Percentiles rank a stretch among this genome's conserved stretches.
phyloP scores from a whole-genome alignment of 2,797 vertebrate genomes.

The Alosa sapidissima region DNA sequence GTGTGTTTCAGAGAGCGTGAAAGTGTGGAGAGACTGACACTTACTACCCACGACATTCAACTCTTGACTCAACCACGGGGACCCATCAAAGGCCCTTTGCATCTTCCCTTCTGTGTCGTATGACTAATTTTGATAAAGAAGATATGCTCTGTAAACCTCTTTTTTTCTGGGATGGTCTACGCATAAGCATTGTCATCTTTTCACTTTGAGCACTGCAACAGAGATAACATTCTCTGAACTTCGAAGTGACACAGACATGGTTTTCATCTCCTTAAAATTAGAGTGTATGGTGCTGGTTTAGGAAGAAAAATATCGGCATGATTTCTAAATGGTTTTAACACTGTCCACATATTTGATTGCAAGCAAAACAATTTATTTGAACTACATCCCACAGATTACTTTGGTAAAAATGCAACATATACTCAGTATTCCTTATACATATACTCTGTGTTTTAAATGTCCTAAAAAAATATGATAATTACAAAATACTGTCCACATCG shows the following conservation, averaged over 20 bases:
- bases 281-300: neutral
- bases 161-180: constrained; percentile 18
- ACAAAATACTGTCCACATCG: neutral
- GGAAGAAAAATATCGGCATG: neutral
- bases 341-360: constrained; percentile 42
- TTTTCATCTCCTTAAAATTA: neutral
- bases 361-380: constrained; percentile 34
- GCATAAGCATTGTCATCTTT: constrained; percentile 9
- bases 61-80: constrained; percentile 59
- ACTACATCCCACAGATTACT: neutral
- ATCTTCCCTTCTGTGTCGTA: constrained; percentile 54
- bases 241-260: neutral
- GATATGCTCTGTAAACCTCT: constrained; percentile 52
- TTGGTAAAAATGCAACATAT: neutral
- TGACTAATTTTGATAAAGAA: constrained; percentile 71
- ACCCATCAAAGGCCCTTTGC: constrained; percentile 65
- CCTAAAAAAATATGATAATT: neutral
- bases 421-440: neutral
- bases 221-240: neutral
- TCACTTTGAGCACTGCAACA: neutral
- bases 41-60: constrained; percentile 56
- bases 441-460: neutral
- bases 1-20: constrained; percentile 35
- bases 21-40: constrained; percentile 57
- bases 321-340: neutral